These are phyloP conservation scores for Apodemus sylvaticus DNA, from an alignment of 2,113 vertebrate genomes.

Conservation along the genomic window DNA sequence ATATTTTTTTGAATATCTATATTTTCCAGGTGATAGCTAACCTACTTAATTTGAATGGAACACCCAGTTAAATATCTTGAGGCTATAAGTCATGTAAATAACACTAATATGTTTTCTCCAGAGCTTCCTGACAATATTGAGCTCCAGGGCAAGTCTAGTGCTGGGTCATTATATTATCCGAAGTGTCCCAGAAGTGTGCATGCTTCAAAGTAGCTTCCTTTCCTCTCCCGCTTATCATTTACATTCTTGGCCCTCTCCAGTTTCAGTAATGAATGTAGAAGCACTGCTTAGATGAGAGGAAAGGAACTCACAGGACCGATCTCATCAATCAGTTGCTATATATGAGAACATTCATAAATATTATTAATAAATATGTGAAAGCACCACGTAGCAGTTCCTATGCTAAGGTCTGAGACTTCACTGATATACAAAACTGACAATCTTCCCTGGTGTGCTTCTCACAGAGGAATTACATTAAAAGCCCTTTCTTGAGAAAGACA, in stretches of 20 bases:
- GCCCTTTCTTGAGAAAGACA: not conserved
- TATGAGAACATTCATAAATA: constrained; percentile 55
- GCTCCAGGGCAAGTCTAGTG: constrained; percentile 62
- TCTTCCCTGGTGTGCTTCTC: not conserved
- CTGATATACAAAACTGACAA: not conserved
- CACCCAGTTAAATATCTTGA: constrained; percentile 86
- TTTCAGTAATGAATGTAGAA: constrained; percentile 27
- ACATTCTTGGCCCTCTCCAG: not conserved
- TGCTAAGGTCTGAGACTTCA: not conserved
- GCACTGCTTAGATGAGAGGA: not conserved
- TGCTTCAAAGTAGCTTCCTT: constrained; percentile 49
- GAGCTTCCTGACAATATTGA: constrained; percentile 75
- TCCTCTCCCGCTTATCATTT: constrained; percentile 34
- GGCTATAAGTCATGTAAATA: constrained; percentile 83
- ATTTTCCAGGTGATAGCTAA: constrained; percentile 86
- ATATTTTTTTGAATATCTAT: constrained; percentile 84
- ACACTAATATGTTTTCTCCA: constrained; percentile 82
- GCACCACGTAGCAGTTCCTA: not conserved
- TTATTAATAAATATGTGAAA: constrained; percentile 52
- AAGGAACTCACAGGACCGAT: not conserved
- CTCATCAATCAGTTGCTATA: constrained; percentile 9
- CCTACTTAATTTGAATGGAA: constrained; percentile 87
- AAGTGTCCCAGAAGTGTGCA: constrained; percentile 44
- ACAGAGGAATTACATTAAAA: not conserved
- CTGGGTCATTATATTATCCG: constrained; percentile 63